phyloP scores from a whole-genome alignment of 2,113 vertebrate species.

The Nycticryphes semicollaris region DNA sequence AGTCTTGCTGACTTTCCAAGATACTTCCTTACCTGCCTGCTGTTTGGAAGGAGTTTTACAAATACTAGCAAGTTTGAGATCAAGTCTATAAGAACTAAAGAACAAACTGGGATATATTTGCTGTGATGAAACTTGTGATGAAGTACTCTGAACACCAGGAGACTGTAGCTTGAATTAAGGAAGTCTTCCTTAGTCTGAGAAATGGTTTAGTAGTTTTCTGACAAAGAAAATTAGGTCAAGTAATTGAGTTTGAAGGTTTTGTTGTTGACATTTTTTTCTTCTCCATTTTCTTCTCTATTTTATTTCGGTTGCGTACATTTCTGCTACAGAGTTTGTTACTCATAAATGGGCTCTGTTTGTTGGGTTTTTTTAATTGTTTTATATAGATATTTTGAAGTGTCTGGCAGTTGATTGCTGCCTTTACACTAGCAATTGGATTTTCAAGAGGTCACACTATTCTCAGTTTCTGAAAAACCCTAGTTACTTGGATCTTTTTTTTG shows the following conservation, averaged over 20 bases:
- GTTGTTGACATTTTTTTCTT: not conserved
- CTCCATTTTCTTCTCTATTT: not conserved
- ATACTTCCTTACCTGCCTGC: not conserved
- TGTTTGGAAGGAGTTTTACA: not conserved
- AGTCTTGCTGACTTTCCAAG: not conserved
- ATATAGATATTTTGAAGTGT: not conserved
- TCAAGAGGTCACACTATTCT: not conserved
- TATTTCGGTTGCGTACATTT: accelerated
- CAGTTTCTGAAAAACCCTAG: accelerated
- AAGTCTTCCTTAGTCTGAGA: not conserved
- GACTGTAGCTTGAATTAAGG: not conserved
- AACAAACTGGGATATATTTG: not conserved
- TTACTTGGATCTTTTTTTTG: not conserved
- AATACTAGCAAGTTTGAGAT: not conserved
- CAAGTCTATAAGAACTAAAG: not conserved
- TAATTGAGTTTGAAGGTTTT: not conserved
- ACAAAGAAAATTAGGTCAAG: not conserved
- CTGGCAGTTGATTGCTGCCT: not conserved
- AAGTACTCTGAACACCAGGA: not conserved
- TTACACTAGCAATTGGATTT: not conserved
- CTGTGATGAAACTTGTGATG: not conserved
- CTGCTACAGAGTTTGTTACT: not conserved
- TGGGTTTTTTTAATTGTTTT: not conserved
- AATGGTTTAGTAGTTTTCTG: not conserved
- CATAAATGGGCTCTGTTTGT: not conserved